Conservation (phyloP, 1,140 invertebrate genomes). For the Oncopodura yosiiana region DNA sequence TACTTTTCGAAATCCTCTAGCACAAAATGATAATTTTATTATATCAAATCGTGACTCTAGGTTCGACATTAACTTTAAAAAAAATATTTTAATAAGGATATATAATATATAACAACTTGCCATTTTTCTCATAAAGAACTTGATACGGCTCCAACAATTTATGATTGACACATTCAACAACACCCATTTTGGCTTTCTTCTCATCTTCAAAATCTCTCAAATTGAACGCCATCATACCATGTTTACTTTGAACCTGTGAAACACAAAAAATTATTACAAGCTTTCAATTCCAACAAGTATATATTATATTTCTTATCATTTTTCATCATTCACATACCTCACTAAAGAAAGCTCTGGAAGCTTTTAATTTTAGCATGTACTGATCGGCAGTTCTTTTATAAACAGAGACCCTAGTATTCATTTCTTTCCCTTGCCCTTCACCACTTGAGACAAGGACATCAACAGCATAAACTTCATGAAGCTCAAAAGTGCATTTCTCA, state of each 20-base stretch:
- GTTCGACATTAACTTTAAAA: no score
- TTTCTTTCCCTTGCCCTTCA: constrained; percentile 79
- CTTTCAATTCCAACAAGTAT: not conserved
- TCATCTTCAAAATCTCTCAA: constrained; percentile 88
- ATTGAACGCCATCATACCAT: constrained; percentile 89
- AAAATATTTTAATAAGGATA: not conserved
- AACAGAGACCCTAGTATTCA: constrained; percentile 88
- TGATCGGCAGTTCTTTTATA: constrained; percentile 98
- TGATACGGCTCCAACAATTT: constrained; percentile 96
- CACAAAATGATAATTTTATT: no score
- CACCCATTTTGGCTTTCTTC: constrained; percentile 92
- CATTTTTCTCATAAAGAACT: constrained; percentile 58
- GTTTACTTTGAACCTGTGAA: constrained; percentile 65
- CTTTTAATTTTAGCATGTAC: constrained; percentile 93
- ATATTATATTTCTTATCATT: not conserved
- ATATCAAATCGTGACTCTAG: no score
- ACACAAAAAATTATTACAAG: not conserved
- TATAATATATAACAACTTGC: constrained; percentile 35
- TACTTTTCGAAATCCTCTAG: not conserved
- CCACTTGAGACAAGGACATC: constrained; percentile 94
- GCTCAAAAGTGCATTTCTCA: constrained; percentile 92
- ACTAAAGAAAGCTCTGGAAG: constrained; percentile 87
- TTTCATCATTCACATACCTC: constrained; percentile 48
- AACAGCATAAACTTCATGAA: constrained; percentile 96
- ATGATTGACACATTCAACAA: constrained; percentile 95